Evolutionary conservation across 2,113 vertebrate genomes (phyloP).

Genomic region (Elgaria multicarinata): DNA sequence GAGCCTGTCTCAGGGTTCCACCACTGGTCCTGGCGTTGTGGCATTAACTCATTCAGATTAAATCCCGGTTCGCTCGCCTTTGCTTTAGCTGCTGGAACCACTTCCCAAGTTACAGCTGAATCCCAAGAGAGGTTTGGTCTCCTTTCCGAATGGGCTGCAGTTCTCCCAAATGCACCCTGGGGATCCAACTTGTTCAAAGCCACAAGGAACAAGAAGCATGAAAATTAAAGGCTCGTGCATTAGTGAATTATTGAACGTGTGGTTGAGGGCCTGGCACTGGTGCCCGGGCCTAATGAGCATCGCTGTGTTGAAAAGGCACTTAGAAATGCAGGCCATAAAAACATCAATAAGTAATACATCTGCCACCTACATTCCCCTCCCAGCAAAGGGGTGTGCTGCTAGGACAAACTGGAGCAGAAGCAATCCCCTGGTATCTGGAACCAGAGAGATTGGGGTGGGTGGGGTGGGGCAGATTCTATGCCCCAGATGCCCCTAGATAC

Average conservation of each 20-base stretch:
- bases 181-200: not conserved
- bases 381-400: not conserved
- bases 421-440: not conserved
- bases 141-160: rapidly evolving
- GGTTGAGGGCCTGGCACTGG: conserved; percentile 43
- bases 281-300: not conserved
- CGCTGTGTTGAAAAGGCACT: conserved; percentile 29
- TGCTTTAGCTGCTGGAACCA: rapidly evolving
- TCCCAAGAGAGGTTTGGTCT: not conserved
- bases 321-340: conserved; percentile 19
- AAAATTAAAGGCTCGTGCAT: not conserved
- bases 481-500: not conserved
- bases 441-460: not conserved
- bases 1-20: not conserved
- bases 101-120: rapidly evolving
- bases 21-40: no score
- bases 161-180: rapidly evolving
- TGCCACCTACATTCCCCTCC: not conserved
- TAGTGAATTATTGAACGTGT: conserved; percentile 65
- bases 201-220: not conserved
- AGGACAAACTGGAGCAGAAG: not conserved
- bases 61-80: not conserved
- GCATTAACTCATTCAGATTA: not conserved
- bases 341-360: not conserved
- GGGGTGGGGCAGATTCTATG: not conserved